Evolutionary conservation across 64 coral and sea anemone species (phyloP).

Genomic region (Montipora efflorescens): DNA sequence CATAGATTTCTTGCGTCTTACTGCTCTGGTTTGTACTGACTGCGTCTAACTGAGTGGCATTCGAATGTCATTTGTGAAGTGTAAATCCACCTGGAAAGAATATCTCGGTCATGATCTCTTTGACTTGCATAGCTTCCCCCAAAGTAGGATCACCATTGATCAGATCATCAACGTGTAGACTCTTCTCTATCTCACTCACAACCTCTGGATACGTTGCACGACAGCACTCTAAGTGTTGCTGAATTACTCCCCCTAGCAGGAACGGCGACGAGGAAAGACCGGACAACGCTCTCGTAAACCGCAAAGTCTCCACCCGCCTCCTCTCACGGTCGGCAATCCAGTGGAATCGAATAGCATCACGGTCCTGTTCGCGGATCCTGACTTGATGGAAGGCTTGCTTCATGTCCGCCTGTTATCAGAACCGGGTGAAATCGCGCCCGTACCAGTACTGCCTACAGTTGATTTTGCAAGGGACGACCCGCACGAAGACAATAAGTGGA

Average conservation of each 20-base stretch:
- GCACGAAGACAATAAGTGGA: conserved; percentile 5
- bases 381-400: too few species aligned
- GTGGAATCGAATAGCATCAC: conserved; percentile 20
- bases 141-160: conserved; percentile 15
- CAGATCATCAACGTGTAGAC: conserved; percentile 41
- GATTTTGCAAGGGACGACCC: too few species aligned
- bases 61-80: conserved; percentile 29
- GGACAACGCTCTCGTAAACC: conserved; percentile 23
- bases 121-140: neutral
- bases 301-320: too few species aligned
- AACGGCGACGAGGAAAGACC: conserved; percentile 25
- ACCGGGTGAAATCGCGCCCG: neutral
- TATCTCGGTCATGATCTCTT: neutral
- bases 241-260: conserved; percentile 30
- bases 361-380: neutral
- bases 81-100: neutral
- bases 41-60: conserved; percentile 8
- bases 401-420: conserved; percentile 23
- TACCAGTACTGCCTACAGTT: too few species aligned
- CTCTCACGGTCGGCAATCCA: neutral
- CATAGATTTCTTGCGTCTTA: neutral
- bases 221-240: neutral
- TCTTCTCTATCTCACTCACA: neutral
- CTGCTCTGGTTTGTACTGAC: neutral
- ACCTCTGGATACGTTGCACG: neutral